These are phyloP conservation scores for Trachymyrmex cornetzi DNA, from an alignment of 1,140 invertebrate genomes.

Conservation along the genomic window DNA sequence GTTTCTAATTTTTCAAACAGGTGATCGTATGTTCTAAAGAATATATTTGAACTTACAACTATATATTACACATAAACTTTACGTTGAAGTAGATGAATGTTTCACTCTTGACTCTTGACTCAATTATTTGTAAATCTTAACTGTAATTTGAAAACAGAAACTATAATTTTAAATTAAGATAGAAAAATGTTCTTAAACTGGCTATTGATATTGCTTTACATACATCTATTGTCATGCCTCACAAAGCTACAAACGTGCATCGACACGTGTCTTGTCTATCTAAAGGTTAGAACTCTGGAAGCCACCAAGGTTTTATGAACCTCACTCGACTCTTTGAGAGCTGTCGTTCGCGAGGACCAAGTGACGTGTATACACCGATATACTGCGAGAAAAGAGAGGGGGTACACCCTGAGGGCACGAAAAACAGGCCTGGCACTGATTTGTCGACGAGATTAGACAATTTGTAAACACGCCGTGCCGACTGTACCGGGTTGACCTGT, in stretches of 20 bases:
- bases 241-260: not conserved
- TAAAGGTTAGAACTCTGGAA: slow-evolving; percentile 18
- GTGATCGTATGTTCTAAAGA: not conserved
- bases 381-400: slow-evolving; percentile 17
- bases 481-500: slow-evolving; percentile 74
- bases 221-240: not conserved
- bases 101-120: not conserved
- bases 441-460: slow-evolving; percentile 79
- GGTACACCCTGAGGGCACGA: slow-evolving; percentile 60
- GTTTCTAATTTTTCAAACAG: slow-evolving; percentile 8
- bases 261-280: not conserved
- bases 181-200: not conserved
- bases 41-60: not conserved
- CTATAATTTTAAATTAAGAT: not conserved
- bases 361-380: slow-evolving; percentile 2
- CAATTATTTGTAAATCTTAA: not conserved
- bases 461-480: slow-evolving; percentile 79
- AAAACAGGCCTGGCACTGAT: slow-evolving; percentile 71
- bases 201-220: not conserved
- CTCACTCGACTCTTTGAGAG: slow-evolving; percentile 42
- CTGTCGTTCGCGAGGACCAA: slow-evolving; percentile 37
- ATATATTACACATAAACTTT: not conserved
- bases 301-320: not conserved
- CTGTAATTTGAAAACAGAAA: not conserved
- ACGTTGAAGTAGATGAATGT: not conserved